Conservation (phyloP, 2,888 invertebrate species). For the Girardia tigrina region DNA sequence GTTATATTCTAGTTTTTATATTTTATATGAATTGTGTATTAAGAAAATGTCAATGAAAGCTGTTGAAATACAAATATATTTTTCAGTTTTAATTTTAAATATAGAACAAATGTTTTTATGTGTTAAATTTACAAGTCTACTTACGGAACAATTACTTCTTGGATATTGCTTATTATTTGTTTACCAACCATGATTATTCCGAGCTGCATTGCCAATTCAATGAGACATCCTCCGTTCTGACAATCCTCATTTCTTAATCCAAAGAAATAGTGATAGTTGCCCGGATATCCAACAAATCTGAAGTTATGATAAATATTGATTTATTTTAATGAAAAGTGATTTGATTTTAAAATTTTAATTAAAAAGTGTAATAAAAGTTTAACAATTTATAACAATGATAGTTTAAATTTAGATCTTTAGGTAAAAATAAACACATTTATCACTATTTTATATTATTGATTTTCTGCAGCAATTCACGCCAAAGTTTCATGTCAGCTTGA, state of each 20-base stretch:
- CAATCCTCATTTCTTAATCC: constrained; percentile 47
- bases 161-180: constrained; percentile 55
- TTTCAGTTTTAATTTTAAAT: no score
- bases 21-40: no score
- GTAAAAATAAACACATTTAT: no score
- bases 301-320: constrained; percentile 21
- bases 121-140: constrained; percentile 40
- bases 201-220: constrained; percentile 55
- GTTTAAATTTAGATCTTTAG: not conserved
- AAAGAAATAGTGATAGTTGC: constrained; percentile 53
- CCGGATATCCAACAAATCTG: constrained; percentile 53
- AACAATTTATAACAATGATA: constrained; percentile 24
- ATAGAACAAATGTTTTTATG: no score
- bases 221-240: constrained; percentile 55
- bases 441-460: no score
- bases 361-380: not conserved
- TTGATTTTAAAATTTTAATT: constrained; percentile 26
- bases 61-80: no score
- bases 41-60: no score
- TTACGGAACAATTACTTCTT: constrained; percentile 55
- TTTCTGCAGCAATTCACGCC: no score
- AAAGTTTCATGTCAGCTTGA: no score
- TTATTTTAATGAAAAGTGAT: not conserved
- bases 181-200: constrained; percentile 57
- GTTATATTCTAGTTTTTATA: no score